Percentiles rank a stretch among this genome's conserved stretches.
Evolutionary conservation across 1,140 invertebrate genomes (phyloP).

Genomic region (Choristoneura fumiferana): DNA sequence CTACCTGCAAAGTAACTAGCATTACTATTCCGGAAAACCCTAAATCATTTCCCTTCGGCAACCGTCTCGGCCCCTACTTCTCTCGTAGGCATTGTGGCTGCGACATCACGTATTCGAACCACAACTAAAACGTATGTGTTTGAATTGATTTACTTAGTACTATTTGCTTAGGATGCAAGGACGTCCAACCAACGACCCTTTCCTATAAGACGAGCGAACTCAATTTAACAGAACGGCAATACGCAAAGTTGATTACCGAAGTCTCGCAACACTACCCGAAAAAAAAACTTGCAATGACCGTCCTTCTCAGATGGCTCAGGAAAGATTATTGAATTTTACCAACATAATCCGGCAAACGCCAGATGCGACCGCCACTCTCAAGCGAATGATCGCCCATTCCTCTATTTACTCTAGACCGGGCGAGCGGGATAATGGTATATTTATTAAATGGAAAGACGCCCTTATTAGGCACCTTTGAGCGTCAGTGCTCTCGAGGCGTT

Average conservation of each 20-base stretch:
- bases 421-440: constrained; percentile 44
- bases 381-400: constrained; percentile 57
- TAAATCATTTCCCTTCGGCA: too few relatives aligned
- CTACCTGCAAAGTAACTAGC: too few relatives aligned
- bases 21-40: too few relatives aligned
- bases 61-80: too few relatives aligned
- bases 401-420: constrained; percentile 53
- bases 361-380: constrained; percentile 50
- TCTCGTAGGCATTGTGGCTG: neutral
- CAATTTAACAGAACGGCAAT: constrained; percentile 14
- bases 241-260: constrained; percentile 45
- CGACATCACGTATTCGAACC: neutral
- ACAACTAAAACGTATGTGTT: neutral
- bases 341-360: constrained; percentile 60
- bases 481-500: constrained; percentile 3
- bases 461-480: constrained; percentile 26
- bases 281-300: constrained; percentile 47
- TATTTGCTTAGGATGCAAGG: constrained; percentile 13
- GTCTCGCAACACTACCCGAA: constrained; percentile 25
- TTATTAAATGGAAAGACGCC: constrained; percentile 33
- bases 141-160: neutral
- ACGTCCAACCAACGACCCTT: constrained; percentile 1
- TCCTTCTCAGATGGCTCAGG: constrained; percentile 49
- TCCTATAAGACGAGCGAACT: neutral
- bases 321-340: constrained; percentile 65